Conservation (phyloP, 2,113 vertebrate species). For the Dasyurus viverrinus region DNA sequence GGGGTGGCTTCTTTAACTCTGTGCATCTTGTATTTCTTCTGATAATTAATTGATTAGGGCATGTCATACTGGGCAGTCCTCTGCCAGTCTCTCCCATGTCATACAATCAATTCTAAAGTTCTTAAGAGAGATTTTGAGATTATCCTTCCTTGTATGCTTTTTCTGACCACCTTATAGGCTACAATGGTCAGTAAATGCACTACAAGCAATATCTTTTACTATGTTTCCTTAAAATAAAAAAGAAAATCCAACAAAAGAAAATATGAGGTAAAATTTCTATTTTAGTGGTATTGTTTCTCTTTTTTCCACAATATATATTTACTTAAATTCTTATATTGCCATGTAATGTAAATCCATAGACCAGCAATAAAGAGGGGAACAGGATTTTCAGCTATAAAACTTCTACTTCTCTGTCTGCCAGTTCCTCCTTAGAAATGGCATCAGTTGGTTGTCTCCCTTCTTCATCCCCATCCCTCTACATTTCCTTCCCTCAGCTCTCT, state of each 20-base stretch:
- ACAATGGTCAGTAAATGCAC: background rate
- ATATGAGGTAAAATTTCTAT: background rate
- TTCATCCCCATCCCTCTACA: background rate
- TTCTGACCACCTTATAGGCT: background rate
- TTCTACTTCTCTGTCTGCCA: background rate
- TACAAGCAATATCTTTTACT: background rate
- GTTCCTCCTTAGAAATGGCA: background rate
- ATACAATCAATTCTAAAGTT: too few relatives aligned
- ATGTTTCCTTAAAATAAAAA: background rate
- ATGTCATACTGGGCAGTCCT: too few relatives aligned
- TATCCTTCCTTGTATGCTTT: too few relatives aligned
- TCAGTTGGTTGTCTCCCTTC: background rate
- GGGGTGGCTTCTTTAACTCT: too few relatives aligned
- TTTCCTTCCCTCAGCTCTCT: slow-evolving; percentile 26
- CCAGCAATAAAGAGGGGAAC: slow-evolving; percentile 3
- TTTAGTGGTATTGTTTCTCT: background rate
- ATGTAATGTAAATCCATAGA: slow-evolving; percentile 3
- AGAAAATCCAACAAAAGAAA: background rate
- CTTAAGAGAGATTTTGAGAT: too few relatives aligned
- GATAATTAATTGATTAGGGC: too few relatives aligned
- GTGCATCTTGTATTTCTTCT: too few relatives aligned
- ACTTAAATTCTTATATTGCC: background rate
- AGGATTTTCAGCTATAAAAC: background rate
- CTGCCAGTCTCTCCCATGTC: too few relatives aligned
- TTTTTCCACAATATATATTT: background rate